These are phyloP conservation scores for Rhorus exstirpatorius DNA, from an alignment of 2,888 invertebrate genomes.

Conservation along the genomic window DNA sequence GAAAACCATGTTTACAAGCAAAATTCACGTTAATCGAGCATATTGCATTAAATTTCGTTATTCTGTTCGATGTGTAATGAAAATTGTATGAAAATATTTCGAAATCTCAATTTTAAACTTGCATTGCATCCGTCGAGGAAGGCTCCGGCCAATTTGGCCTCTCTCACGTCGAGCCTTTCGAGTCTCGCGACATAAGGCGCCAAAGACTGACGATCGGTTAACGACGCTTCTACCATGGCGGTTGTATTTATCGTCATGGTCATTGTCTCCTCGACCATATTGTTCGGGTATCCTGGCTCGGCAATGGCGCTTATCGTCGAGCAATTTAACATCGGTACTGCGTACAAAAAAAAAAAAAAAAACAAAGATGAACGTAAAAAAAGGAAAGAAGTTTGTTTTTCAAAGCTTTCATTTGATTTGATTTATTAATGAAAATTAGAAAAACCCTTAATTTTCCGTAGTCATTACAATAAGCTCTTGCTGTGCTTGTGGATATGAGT, in stretches of 20 bases:
- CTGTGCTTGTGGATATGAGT: no score
- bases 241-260: constrained; percentile 72
- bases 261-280: constrained; percentile 79
- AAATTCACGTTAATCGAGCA: background rate
- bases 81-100: background rate
- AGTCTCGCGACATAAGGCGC: constrained; percentile 74
- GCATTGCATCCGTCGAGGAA: constrained; percentile 97
- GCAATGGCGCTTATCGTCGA: constrained; percentile 86
- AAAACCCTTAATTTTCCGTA: no score
- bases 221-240: background rate
- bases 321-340: constrained; percentile 85
- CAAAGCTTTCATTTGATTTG: no score
- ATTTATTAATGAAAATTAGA: no score
- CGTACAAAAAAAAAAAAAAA: constrained; percentile 32
- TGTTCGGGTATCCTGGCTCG: constrained; percentile 70
- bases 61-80: background rate
- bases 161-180: constrained; percentile 88
- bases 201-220: constrained; percentile 44
- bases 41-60: background rate
- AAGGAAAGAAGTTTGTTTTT: constrained; percentile 30
- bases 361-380: background rate
- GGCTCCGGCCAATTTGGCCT: constrained; percentile 91
- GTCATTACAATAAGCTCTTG: no score
- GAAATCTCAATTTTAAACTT: constrained; percentile 79
- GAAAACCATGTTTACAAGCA: background rate